Conservation (phyloP, 2,888 invertebrate species). For the Koerneria pararmatus region DNA sequence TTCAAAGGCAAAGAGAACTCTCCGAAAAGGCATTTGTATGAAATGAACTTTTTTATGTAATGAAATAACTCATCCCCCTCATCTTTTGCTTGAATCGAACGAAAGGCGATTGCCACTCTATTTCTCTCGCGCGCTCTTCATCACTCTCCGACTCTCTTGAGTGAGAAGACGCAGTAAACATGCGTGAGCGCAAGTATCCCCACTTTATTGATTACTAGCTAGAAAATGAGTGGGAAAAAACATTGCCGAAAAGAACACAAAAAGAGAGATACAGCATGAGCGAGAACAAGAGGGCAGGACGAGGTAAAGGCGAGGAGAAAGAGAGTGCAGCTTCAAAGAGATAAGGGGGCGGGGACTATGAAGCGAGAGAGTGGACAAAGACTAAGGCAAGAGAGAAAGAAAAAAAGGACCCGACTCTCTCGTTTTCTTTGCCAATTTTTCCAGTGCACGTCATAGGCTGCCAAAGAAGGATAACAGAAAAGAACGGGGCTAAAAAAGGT, state of each 20-base stretch:
- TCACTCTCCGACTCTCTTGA: neutral
- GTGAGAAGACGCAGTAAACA: slow-evolving; percentile 3
- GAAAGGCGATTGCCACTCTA: neutral
- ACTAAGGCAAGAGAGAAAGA: no score
- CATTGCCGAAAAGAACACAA: slow-evolving; percentile 7
- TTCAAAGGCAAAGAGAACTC: no score
- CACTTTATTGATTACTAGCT: no score
- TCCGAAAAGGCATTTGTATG: neutral
- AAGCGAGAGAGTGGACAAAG: neutral
- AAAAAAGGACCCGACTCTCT: no score
- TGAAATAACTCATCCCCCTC: slow-evolving; percentile 1
- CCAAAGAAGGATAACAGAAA: neutral
- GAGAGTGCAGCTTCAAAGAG: neutral
- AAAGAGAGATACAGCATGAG: neutral
- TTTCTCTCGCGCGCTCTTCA: neutral
- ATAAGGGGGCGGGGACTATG: neutral
- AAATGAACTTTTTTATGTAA: no score
- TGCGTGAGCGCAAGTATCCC: neutral
- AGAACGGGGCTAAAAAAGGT: no score
- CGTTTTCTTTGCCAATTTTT: no score
- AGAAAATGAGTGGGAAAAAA: no score
- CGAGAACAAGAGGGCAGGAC: slow-evolving; percentile 4
- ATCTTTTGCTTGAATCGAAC: neutral
- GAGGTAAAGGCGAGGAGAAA: slow-evolving; percentile 1
- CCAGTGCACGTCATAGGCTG: slow-evolving; percentile 14